Conservation (phyloP, 2,888 invertebrate species). For the Caenorhabditis sp. region DNA sequence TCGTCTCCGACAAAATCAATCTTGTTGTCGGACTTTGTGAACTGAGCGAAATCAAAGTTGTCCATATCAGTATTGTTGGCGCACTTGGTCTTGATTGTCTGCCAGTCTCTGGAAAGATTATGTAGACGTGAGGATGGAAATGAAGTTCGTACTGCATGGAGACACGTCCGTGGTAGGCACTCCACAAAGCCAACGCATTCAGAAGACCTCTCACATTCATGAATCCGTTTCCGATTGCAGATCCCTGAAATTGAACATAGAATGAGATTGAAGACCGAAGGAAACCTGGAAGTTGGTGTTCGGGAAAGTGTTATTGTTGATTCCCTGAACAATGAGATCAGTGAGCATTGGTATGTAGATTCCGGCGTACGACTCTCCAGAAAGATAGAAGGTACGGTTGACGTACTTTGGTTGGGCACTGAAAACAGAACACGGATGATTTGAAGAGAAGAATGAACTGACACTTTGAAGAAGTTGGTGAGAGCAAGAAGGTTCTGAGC, state of each 20-base stretch:
- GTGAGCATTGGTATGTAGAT: conserved; percentile 81
- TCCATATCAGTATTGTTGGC: conserved; percentile 60
- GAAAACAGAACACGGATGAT: conserved; percentile 79
- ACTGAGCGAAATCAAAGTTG: conserved; percentile 67
- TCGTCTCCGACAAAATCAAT: conserved; percentile 63
- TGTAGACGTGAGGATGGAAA: not conserved
- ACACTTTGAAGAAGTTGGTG: conserved; percentile 80
- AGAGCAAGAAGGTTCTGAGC: conserved; percentile 81
- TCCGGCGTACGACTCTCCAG: conserved; percentile 81
- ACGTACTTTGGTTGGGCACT: conserved; percentile 80
- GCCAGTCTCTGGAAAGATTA: conserved; percentile 62
- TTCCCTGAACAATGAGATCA: conserved; percentile 75
- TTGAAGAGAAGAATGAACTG: not conserved
- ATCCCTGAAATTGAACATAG: conserved; percentile 67
- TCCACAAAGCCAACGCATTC: conserved; percentile 74
- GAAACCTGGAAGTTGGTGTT: conserved; percentile 65
- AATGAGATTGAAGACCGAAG: too few relatives aligned
- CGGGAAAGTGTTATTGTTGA: conserved; percentile 63
- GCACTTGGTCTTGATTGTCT: conserved; percentile 57
- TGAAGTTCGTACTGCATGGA: conserved; percentile 65
- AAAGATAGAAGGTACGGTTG: conserved; percentile 80
- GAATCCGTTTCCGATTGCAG: conserved; percentile 78
- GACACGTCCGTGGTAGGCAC: conserved; percentile 74
- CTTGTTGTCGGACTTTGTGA: conserved; percentile 31
- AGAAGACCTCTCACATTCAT: conserved; percentile 71